A percentile compares a stretch with the other conserved stretches of the same genome.
phyloP scores from a whole-genome alignment of 1,140 invertebrate species.

The Triops longicaudatus region DNA sequence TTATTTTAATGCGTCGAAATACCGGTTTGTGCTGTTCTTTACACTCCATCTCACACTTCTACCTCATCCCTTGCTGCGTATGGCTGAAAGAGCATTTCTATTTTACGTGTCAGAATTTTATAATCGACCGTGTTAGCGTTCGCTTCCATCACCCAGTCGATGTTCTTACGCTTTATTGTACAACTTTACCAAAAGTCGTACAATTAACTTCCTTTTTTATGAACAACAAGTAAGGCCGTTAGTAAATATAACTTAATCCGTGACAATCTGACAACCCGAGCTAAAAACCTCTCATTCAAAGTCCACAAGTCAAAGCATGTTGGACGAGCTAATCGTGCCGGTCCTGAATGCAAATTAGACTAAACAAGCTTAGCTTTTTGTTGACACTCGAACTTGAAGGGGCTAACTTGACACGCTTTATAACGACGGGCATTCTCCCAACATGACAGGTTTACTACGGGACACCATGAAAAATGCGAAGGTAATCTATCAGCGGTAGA shows the following conservation, averaged over 20 bases:
- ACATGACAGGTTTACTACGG: background rate
- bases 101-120: background rate
- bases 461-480: background rate
- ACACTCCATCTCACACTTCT: background rate
- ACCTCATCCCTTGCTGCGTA: background rate
- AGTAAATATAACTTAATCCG: background rate
- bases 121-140: background rate
- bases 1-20: background rate
- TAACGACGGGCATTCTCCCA: background rate
- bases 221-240: background rate
- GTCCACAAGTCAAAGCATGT: too few species aligned
- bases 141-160: background rate
- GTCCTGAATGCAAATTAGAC: background rate
- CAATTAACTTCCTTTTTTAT: too few species aligned
- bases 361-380: background rate
- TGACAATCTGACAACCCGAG: background rate
- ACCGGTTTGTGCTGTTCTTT: background rate
- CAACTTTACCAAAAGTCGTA: background rate
- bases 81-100: background rate
- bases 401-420: background rate
- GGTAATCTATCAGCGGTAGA: background rate
- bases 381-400: background rate
- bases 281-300: background rate
- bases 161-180: background rate
- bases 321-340: too few species aligned